Base-by-base conservation (phyloP, 2,797 vertebrate genomes). In the Phrynocephalus guinanensis region DNA sequence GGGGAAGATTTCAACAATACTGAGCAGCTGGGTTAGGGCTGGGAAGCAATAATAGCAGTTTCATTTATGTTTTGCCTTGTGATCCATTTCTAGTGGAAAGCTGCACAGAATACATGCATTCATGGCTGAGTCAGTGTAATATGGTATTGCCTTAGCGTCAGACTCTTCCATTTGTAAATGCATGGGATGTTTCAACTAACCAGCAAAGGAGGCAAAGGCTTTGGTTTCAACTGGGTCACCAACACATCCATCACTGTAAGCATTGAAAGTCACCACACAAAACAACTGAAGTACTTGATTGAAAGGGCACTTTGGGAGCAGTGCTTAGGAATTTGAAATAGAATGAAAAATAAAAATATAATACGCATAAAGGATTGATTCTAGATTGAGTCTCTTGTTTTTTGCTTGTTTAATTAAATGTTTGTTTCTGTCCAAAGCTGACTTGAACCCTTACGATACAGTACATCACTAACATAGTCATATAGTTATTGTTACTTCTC, bases 351-450 rank as follows among this genome's bases (percentile, higher is more conserved):
- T 33, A 28, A 68, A 79, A 68, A 26, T 22, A 44, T 33, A 16
- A 86, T 86, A 79, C 50, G 26, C 76, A 86, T 79, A 56, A 79
- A 78, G 28, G 38, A 70, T 18, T 70, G 66, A 70, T 22, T 11
- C 20, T 33, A 33, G 28, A 26, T 6, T 2, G 28, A 79, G 22
- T 2, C 60, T 77, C 38, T 68, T 85, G 28, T 28, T 86, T 71
- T 28, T 20, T 60, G 50, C 60, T n/a, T 79, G 67, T 5, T 79
- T 13, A 72, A 24, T 70, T 85, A 68, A 73, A 50, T 86, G 60
- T 86, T 78, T 18, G 33, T 78, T 71, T 7, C 79, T 44, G 83
- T 67, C 56, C 10, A n/a, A 20, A 30, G 16, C 3, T 75, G 15
- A 38, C 16, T 16, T 48, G 77, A 67, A 44, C 38, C 6, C 3